Conservation (phyloP, 2,797 vertebrate genomes). For the Numenius phaeopus region DNA sequence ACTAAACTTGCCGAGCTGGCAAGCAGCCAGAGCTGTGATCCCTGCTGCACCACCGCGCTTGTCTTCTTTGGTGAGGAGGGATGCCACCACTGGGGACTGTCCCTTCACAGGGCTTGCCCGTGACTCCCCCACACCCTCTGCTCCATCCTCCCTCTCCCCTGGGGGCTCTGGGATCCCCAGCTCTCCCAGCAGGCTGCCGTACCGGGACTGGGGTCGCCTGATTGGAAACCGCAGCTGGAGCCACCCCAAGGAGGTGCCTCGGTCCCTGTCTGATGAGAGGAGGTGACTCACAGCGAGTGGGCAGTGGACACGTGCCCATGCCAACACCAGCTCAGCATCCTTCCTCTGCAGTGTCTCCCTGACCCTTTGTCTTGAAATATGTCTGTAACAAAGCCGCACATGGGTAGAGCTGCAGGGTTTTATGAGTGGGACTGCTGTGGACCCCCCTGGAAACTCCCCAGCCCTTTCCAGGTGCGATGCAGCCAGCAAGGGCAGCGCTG, state of each 20-base stretch:
- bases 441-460: no score
- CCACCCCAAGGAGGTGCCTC: background rate
- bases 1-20: background rate
- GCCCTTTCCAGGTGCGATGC: no score
- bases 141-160: fast-evolving
- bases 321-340: background rate
- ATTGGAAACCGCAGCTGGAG: fast-evolving
- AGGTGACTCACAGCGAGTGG: background rate
- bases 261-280: background rate
- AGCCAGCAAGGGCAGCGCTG: fast-evolving
- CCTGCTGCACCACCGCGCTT: background rate
- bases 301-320: background rate
- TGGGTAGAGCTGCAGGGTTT: background rate
- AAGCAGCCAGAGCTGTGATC: background rate
- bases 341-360: background rate
- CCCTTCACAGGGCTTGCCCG: background rate
- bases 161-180: background rate
- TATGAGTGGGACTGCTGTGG: background rate
- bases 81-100: background rate
- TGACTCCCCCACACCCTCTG: background rate
- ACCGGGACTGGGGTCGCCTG: fast-evolving
- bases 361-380: background rate
- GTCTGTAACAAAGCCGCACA: background rate
- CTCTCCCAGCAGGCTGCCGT: fast-evolving
- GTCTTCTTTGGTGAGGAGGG: background rate